phyloP scores from a whole-genome alignment of 2,888 invertebrate species.

The Sicus ferrugineus region DNA sequence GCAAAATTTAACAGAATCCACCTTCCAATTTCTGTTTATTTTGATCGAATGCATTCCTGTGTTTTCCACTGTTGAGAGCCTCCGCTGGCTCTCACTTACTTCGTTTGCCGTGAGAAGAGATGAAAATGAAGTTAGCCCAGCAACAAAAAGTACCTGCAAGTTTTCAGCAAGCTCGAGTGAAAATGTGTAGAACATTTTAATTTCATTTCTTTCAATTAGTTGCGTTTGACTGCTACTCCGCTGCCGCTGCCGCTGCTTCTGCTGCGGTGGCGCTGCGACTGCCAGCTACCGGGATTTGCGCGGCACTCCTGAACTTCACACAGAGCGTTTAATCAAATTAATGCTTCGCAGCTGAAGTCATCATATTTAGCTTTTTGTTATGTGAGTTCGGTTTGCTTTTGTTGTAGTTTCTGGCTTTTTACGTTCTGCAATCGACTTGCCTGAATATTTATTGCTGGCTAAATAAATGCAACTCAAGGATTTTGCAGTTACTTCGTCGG shows the following conservation, averaged over 20 bases:
- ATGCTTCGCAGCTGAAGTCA: constrained; percentile 23
- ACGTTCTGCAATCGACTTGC: constrained; percentile 36
- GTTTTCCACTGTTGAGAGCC: no score
- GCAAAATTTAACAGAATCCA: no score
- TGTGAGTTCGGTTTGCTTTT: not conserved
- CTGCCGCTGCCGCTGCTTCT: not conserved
- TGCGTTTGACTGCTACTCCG: constrained; percentile 26
- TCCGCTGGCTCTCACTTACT: no score
- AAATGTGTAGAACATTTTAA: constrained; percentile 5
- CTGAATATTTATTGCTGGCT: constrained; percentile 45
- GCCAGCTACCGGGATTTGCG: not conserved
- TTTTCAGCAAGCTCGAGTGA: constrained; percentile 9
- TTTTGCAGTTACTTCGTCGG: not conserved
- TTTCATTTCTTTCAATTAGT: constrained; percentile 10
- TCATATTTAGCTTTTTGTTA: not conserved
- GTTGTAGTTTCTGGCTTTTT: not conserved
- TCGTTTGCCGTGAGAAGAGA: constrained; percentile 18
- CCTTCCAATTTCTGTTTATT: no score
- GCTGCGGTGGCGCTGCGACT: not conserved
- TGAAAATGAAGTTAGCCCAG: constrained; percentile 15
- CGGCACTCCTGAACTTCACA: not conserved
- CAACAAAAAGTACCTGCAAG: not conserved
- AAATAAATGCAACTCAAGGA: constrained; percentile 38
- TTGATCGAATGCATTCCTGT: no score
- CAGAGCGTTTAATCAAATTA: constrained; percentile 27